Percentiles rank a stretch among this genome's conserved stretches.
These are phyloP conservation scores for Ceratosolen solmsi DNA, from an alignment of 1,140 invertebrate genomes.

Conservation along the genomic window DNA sequence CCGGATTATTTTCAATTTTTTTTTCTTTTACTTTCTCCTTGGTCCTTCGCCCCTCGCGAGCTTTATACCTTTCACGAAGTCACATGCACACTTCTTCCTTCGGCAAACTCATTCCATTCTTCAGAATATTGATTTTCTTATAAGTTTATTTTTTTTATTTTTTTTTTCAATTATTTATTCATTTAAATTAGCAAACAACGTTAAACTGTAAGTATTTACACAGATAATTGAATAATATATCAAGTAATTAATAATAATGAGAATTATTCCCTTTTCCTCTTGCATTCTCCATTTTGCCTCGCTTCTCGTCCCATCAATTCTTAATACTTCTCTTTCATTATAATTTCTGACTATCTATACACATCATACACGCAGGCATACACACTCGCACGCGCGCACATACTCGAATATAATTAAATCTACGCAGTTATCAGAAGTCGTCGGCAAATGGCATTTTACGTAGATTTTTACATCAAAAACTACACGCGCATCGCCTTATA, in stretches of 20 bases:
- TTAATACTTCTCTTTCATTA: not conserved
- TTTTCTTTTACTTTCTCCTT: not conserved
- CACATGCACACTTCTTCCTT: not conserved
- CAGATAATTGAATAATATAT: constrained; percentile 31
- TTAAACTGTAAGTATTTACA: constrained; percentile 45
- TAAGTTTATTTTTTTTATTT: no score
- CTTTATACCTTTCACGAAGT: no score
- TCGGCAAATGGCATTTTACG: not conserved
- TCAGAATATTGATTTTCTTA: not conserved
- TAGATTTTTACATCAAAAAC: not conserved
- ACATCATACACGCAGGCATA: not conserved
- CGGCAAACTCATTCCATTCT: not conserved
- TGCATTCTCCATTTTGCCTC: not conserved
- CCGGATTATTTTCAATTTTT: not conserved
- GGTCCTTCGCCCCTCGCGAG: not conserved
- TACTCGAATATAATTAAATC: not conserved
- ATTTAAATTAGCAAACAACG: constrained; percentile 44
- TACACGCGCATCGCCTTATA: not conserved
- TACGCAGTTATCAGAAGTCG: not conserved
- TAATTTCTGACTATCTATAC: constrained; percentile 1
- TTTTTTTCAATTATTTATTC: constrained; percentile 21
- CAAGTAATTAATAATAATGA: constrained; percentile 44
- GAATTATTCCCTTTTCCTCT: constrained; percentile 9
- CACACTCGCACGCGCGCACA: not conserved
- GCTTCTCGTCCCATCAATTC: not conserved